Evolutionary conservation across 2,113 vertebrate genomes (phyloP).

Genomic region (Symphodus melops): DNA sequence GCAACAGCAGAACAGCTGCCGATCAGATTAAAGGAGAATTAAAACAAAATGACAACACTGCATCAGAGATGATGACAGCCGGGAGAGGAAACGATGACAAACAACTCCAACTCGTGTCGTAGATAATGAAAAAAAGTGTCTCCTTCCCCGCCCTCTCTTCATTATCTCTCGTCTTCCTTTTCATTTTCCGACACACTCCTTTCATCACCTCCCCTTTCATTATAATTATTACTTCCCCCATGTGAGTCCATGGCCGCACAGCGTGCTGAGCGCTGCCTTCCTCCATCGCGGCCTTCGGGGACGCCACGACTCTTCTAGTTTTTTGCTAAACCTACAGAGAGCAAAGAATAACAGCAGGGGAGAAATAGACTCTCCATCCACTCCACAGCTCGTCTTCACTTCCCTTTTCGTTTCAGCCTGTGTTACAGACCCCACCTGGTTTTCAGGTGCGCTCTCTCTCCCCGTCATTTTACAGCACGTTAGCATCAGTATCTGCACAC

Average conservation of each 20-base stretch:
- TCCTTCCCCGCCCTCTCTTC: conserved; percentile 1
- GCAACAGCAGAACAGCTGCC: conserved; percentile 56
- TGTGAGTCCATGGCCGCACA: conserved; percentile 4
- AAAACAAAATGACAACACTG: conserved; percentile 57
- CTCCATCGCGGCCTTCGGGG: background rate
- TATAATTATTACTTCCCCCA: conserved; percentile 50
- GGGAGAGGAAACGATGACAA: conserved; percentile 51
- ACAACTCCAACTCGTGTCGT: conserved; percentile 37
- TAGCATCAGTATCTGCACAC: conserved; percentile 14
- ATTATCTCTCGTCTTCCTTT: conserved; percentile 54
- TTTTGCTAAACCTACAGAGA: conserved; percentile 30
- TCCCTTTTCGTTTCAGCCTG: conserved; percentile 4
- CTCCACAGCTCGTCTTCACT: conserved; percentile 39
- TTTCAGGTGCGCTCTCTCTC: background rate
- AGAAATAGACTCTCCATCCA: conserved; percentile 24
- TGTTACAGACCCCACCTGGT: background rate
- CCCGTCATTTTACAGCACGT: conserved; percentile 8
- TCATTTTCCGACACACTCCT: conserved; percentile 32
- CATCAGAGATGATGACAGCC: conserved; percentile 50
- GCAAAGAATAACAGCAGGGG: conserved; percentile 24
- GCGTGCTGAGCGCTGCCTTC: conserved; percentile 22
- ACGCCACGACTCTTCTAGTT: background rate
- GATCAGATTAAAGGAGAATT: conserved; percentile 69
- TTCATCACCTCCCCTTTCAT: conserved; percentile 34
- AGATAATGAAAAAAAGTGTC: conserved; percentile 34